Base-by-base conservation (phyloP, 2,797 vertebrate genomes). In the Urophycis tenuis region DNA sequence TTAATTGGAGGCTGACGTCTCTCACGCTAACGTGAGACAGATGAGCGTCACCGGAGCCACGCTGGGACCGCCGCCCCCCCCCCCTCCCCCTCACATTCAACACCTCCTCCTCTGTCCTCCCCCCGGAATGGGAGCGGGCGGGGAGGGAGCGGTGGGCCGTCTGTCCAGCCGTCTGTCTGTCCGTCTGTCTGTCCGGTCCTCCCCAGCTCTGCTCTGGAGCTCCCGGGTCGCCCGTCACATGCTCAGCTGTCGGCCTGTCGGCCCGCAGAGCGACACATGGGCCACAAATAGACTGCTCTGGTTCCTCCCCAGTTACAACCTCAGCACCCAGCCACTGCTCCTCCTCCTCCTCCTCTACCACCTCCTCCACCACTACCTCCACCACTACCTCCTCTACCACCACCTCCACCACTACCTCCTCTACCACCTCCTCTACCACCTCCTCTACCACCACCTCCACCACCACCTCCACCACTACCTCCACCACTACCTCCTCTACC, bases 291-390 rank as follows among this genome's bases (percentile, higher is more conserved):
- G 81, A 84, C 86, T 80, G 31, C 81, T 79, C 81, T 30, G 3
- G 80, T 85, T 88, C 86, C 86, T 90, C 87, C 88, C 89, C 77
- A 74, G 89, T 88, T 79, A 90, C 90, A 89, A 86, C 83, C 89
- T 87, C 84, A 76, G 11, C 64, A 83, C 71, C 81, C 17, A 81
- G 85, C 84, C 86, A 60, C n/a, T n/a, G n/a, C 39, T 2, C 39
- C 5, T 8, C 39, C 5, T 2, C 39, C 5, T 2, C 39, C 39
- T n/a, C 53, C 53, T 19, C 41, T 14, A 45, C 41, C 12, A 17
- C 45, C 45, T 19, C 45, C 36, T 8, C 36, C 36, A 3, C 36
- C 2, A 11, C 53, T 4, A 11, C n/a, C 53, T 2, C 53, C 22
- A 60, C 53, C 22, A 11, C 53, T 7, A 3, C n/a, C 8, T 6